Conservation (phyloP, 2,888 invertebrate species). For the Seladonia tumulorum region DNA sequence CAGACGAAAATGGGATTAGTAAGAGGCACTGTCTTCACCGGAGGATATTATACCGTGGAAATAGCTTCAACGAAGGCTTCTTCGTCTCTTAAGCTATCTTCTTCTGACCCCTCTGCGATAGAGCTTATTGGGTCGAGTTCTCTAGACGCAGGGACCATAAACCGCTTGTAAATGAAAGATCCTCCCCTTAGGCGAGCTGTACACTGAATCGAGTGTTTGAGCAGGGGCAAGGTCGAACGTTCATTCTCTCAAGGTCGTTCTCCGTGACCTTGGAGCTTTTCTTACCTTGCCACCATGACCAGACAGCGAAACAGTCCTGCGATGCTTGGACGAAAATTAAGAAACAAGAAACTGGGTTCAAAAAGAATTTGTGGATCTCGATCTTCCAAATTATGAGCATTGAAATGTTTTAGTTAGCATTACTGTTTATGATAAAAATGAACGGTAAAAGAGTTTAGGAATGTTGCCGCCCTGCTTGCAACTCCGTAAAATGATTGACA, state of each 20-base stretch:
- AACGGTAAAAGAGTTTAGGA: too few species aligned
- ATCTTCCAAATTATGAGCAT: too few species aligned
- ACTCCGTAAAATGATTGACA: too few species aligned
- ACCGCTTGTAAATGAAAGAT: constrained; percentile 11
- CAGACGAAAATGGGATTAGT: constrained; percentile 21
- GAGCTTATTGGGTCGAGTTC: neutral
- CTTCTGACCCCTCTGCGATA: neutral
- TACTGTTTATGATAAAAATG: too few species aligned
- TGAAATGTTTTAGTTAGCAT: too few species aligned
- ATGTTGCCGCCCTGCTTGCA: too few species aligned
- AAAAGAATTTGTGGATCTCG: too few species aligned
- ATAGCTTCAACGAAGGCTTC: neutral
- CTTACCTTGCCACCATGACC: neutral
- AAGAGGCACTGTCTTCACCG: neutral
- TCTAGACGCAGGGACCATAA: constrained; percentile 6
- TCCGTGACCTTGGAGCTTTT: neutral
- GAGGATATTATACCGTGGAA: constrained; percentile 12
- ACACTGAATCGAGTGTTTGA: neutral
- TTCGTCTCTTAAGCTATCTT: neutral
- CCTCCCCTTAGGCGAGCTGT: neutral
- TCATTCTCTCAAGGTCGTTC: neutral
- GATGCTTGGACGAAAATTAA: neutral
- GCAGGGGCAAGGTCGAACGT: neutral
- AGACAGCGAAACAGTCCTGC: too few species aligned
- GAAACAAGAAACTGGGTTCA: too few species aligned